Conservation (phyloP, 1,140 invertebrate genomes). For the Caerostris extrusa region DNA sequence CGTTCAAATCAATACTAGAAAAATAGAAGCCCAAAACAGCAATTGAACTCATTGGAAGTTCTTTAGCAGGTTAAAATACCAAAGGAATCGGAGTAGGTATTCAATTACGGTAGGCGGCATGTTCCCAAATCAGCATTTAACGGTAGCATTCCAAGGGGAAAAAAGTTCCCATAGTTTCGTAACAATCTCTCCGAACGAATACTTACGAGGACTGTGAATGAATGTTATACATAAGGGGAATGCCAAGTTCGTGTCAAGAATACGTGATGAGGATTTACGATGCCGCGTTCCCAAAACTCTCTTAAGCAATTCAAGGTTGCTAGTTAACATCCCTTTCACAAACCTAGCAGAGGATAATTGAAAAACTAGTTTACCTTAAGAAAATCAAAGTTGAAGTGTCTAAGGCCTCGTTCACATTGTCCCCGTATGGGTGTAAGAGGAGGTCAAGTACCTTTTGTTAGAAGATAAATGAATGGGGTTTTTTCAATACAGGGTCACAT, state of each 20-base stretch:
- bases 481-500: no score
- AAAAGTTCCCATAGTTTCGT: neutral
- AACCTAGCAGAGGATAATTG: neutral
- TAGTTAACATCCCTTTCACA: neutral
- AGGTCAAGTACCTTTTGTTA: neutral
- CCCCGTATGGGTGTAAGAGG: neutral
- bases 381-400: neutral
- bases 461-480: no score
- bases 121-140: neutral
- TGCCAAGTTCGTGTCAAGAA: neutral
- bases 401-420: neutral
- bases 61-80: neutral
- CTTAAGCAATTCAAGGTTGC: neutral
- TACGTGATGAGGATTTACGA: neutral
- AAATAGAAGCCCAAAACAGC: neutral
- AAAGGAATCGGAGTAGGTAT: neutral
- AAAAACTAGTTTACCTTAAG: slow-evolving; percentile 3
- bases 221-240: neutral
- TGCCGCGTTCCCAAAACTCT: neutral
- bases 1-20: no score
- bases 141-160: neutral
- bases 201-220: neutral
- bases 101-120: neutral
- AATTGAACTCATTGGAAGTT: neutral
- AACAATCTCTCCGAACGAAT: neutral